phyloP scores from a whole-genome alignment of 1,140 invertebrate species.

The Lordiphosa stackelbergi region DNA sequence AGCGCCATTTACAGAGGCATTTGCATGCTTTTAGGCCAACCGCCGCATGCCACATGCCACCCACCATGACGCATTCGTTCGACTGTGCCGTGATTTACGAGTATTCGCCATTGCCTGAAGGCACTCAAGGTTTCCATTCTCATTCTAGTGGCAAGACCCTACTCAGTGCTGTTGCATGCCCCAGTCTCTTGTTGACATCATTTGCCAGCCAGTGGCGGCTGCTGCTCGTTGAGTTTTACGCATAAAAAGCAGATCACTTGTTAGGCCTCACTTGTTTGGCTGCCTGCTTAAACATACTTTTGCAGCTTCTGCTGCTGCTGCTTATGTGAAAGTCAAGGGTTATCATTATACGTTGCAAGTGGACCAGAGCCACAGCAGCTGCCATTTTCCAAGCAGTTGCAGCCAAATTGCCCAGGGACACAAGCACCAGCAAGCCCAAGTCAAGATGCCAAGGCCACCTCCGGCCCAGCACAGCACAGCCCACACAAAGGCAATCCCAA shows the following conservation, averaged over 20 bases:
- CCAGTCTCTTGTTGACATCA: slow-evolving; percentile 64
- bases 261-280: slow-evolving; percentile 62
- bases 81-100: slow-evolving; percentile 57
- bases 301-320: slow-evolving; percentile 16
- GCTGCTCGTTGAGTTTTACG: slow-evolving; percentile 45
- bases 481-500: slow-evolving; percentile 17
- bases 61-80: slow-evolving; percentile 37
- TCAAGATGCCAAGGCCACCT: slow-evolving; percentile 51
- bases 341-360: slow-evolving; percentile 61
- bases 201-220: slow-evolving; percentile 56
- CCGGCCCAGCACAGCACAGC: slow-evolving; percentile 19
- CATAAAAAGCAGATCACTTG: slow-evolving; percentile 63
- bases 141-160: slow-evolving; percentile 2
- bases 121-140: slow-evolving; percentile 30
- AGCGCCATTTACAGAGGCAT: slow-evolving; percentile 57
- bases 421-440: slow-evolving; percentile 30
- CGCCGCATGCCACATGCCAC: background rate
- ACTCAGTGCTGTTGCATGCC: slow-evolving; percentile 24
- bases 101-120: slow-evolving; percentile 57
- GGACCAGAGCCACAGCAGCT: slow-evolving; percentile 16
- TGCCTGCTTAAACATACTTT: slow-evolving; percentile 15
- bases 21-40: slow-evolving; percentile 46
- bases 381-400: slow-evolving; percentile 62
- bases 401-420: slow-evolving; percentile 53
- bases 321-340: slow-evolving; percentile 64